phyloP scores from a whole-genome alignment of 2,888 invertebrate species.

The Omphaloscelis lunosa region DNA sequence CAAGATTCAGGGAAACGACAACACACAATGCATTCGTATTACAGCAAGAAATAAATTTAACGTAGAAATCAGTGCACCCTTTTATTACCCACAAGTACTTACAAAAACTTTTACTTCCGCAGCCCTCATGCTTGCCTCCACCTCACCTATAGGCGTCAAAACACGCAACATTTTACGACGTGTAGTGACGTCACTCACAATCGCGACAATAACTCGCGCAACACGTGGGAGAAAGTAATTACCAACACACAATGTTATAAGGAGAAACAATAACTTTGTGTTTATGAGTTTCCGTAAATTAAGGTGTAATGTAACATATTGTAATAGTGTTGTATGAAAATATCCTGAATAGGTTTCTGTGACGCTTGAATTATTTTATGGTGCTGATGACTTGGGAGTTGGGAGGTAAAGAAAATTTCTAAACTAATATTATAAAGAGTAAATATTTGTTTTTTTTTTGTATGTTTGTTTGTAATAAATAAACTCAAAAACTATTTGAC shows the following conservation, averaged over 20 bases:
- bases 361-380: conserved; percentile 17
- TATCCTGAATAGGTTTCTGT: conserved; percentile 12
- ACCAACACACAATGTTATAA: conserved; percentile 37
- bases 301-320: conserved; percentile 23
- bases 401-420: background rate
- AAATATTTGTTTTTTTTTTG: too few relatives aligned
- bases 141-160: background rate
- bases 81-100: conserved; percentile 10
- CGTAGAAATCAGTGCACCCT: conserved; percentile 11
- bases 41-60: background rate
- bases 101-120: background rate
- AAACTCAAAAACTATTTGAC: too few relatives aligned
- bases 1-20: background rate
- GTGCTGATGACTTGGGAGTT: background rate
- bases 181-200: conserved; percentile 35
- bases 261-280: conserved; percentile 47
- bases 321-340: conserved; percentile 7
- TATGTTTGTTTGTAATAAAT: too few relatives aligned
- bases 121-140: background rate
- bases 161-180: conserved; percentile 27
- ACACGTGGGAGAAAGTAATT: conserved; percentile 37
- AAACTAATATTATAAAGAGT: too few relatives aligned
- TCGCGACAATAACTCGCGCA: conserved; percentile 28
- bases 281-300: conserved; percentile 40
- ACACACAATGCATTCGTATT: background rate